Evolutionary conservation across 37 sponge, comb jelly and placozoan species (phyloP).

Genomic region (Aplysina aerophoba): DNA sequence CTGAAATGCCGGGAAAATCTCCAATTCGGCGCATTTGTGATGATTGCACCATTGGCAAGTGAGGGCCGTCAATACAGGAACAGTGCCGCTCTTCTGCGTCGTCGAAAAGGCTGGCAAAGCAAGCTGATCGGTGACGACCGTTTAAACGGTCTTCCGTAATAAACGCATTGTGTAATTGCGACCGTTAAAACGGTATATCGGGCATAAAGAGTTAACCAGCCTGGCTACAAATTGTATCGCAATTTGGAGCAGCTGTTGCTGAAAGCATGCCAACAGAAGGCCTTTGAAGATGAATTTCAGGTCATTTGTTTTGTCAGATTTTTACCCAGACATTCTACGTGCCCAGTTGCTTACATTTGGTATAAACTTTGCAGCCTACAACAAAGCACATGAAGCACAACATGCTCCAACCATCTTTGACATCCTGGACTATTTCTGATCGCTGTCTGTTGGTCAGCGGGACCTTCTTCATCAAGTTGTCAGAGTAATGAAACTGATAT

Average conservation of each 20-base stretch:
- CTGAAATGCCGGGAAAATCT: no score
- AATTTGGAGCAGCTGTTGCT: slow-evolving; percentile 35
- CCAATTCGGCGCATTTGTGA: no score
- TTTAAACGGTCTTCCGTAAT: no score
- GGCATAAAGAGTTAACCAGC: no score
- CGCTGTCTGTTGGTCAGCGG: slow-evolving; percentile 24
- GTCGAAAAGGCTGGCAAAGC: no score
- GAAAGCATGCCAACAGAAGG: slow-evolving; percentile 6
- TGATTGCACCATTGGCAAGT: no score
- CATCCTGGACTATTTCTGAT: slow-evolving; percentile 24
- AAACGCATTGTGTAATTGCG: no score
- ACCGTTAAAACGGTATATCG: no score
- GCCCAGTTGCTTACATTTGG: slow-evolving; percentile 41
- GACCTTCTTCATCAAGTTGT: slow-evolving; percentile 36
- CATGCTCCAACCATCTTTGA: slow-evolving; percentile 39
- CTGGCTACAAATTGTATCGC: slow-evolving; percentile 36
- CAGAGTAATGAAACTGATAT: slow-evolving; percentile 25
- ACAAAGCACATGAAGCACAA: neutral
- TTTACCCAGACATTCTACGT: neutral
- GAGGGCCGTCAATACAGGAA: no score
- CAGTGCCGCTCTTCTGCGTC: no score
- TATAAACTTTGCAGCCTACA: slow-evolving; percentile 17
- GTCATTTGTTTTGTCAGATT: slow-evolving; percentile 26
- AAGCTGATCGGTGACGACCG: no score
- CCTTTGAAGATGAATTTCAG: slow-evolving; percentile 16